Base-by-base conservation (phyloP, 2,113 vertebrate species). In the Phylloscopus trochilus region DNA sequence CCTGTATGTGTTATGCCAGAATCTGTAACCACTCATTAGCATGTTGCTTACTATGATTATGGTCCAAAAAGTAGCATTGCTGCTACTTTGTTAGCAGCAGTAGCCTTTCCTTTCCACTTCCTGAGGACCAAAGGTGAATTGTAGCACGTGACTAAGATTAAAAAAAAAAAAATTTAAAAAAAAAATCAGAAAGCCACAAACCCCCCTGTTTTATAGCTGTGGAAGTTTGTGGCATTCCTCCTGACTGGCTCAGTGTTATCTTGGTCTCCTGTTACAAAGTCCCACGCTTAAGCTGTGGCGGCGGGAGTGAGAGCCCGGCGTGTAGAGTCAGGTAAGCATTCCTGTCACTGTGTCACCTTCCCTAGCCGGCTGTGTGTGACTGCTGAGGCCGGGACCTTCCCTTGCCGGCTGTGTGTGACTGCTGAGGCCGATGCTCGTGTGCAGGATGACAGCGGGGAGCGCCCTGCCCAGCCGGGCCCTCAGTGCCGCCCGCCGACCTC, bases 251-350 rank as follows among this genome's bases (percentile, higher is more conserved):
- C 7, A 21, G 5, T 2, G 7, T 44, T 58, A 2, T 20, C 55
- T 67, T 46, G 68, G 19, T 74, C 75, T 85, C 1, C 1, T 4
- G 72, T 47, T 75, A 20, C 18, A 1, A 55, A 77, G 59, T 31
- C 44, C 31, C 12, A 26, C 27, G 1, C 15, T 37, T 14, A 4
- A 51, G 44, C 43, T 0, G 4, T 4, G 63, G 7, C 66, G 11
- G 3, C 1, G 24, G 62, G 23, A 75, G 33, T 0, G n/a, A 46
- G 9, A 44, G 16, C 53, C 7, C 22, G 2, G 46, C 2, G 0
- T 3, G 20, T 13, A 20, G 72, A 1, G 56, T 6, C 79, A 53
- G 69, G 28, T 46, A 0, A 18, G 31, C 33, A 4, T 7, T 62
- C 46, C 20, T 77, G 85, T 62, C 67, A 7, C 59, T 11, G 27